Base-by-base conservation (phyloP, 2,113 vertebrate species). In the Todiramphus saurophagus region DNA sequence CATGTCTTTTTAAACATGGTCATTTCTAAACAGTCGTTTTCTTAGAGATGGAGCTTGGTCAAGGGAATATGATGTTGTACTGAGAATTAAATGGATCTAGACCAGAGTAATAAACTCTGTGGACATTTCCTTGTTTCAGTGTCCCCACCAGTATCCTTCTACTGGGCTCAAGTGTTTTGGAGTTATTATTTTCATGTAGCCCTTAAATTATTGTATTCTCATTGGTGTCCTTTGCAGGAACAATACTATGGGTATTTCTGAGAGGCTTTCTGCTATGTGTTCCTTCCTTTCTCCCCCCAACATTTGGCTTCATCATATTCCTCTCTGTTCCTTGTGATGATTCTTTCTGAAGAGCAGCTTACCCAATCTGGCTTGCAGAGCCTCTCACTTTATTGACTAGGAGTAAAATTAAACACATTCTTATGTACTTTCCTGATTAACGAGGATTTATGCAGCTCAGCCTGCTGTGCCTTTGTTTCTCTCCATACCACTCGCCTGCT, bases 371-470 rank as follows among this genome's bases (percentile, higher is more conserved):
- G 44, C 70, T 87, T 66, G 39, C 89, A 87, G 67, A 91, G 67
- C 77, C 78, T 91, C 67, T 77, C 39, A 13, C 41, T 89, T 87
- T 84, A 89, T 87, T 94, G 83, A 79, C 80, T 83, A 48, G 66
- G 17, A 90, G 56, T 44, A 75, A 92, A 95, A 94, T 94, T 68
- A 96, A 95, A 87, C 53, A 78, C 75, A 62, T 79, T 91, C 76
- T 81, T 92, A 84, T 89, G 90, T 94, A 81, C 89, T 89, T 93
- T 89, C 62, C 86, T 87, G 66, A 50, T 95, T 96, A 93, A 87
- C 89, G 68, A 69, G 92, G 76, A 92, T 90, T 95, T 95, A 79
- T 2, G 3, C 80, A 93, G 72, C 70, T 93, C 90, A 90, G 79
- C 79, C 68, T 30, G 76, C 90, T 77, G 73, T 75, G 85, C 90